A percentile compares a stretch with the other conserved stretches of the same genome.
phyloP scores from a whole-genome alignment of 1,140 invertebrate species.

The Drosophila equinoxialis region DNA sequence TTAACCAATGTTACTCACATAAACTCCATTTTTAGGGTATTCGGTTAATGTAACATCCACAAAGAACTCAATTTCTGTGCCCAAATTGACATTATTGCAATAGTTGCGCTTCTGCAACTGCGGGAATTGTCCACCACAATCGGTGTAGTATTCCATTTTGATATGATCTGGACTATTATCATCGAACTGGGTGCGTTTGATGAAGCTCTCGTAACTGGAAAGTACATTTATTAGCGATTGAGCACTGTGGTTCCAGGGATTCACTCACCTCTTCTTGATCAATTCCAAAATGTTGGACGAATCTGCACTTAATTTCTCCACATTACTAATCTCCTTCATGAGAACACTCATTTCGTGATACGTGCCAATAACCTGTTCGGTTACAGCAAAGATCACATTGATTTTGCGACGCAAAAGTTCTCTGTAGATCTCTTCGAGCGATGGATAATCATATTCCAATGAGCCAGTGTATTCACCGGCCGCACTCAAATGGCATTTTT shows the following conservation, averaged over 20 bases:
- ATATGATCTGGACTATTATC: constrained; percentile 84
- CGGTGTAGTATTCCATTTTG: constrained; percentile 85
- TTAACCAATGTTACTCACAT: constrained; percentile 60
- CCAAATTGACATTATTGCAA: constrained; percentile 85
- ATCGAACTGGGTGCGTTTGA: constrained; percentile 85
- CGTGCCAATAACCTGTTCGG: constrained; percentile 83
- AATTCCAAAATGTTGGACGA: constrained; percentile 86
- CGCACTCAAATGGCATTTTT: constrained; percentile 85
- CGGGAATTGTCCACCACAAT: constrained; percentile 84
- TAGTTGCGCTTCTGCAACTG: constrained; percentile 80
- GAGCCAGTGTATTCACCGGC: constrained; percentile 85
- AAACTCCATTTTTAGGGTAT: constrained; percentile 83
- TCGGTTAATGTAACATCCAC: constrained; percentile 84
- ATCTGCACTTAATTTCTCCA: constrained; percentile 85
- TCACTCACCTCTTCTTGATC: constrained; percentile 84
- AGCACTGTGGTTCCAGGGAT: rapidly evolving
- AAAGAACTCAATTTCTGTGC: constrained; percentile 85
- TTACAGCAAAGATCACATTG: constrained; percentile 87
- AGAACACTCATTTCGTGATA: constrained; percentile 84
- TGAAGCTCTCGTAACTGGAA: constrained; percentile 84
- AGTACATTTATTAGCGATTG: neutral
- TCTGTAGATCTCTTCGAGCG: constrained; percentile 85
- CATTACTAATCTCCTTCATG: constrained; percentile 85
- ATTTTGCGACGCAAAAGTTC: constrained; percentile 85
- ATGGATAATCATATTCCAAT: constrained; percentile 86